Evolutionary conservation across 1,140 invertebrate genomes (phyloP), one percentile per base, ranked within the genome.

Genomic region (fruit fly (Drosophila melanogaster)): DNA sequence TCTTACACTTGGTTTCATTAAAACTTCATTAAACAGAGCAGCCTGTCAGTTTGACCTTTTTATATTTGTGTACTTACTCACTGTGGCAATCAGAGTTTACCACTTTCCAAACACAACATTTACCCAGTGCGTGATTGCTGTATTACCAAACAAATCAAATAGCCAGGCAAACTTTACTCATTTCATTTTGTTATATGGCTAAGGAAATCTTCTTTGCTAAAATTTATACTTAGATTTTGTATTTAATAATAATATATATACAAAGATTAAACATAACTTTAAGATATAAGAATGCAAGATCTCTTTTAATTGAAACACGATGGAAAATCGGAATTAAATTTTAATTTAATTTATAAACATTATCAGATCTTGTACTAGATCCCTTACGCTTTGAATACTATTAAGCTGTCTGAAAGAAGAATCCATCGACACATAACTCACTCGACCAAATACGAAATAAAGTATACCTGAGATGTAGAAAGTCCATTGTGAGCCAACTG

Each of bases 21-120:
- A 71, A 70, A 71, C 35, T 57, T 57, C 65, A 71, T 71, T 71
- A 38, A 56, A 47, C 24, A 17, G 19, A 17, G 15, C 22, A 38
- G 43, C 15, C 40, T 47, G 15, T 35, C 33, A 14, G 41, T 15
- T 38, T 35, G 24, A 49, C 55, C 56, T 58, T 65, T 65, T 65
- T 33, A 0, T 41, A 24, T 19, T 41, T 56, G 37, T 62, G 56
- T 61, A n/a, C 26, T 60, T 61, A n/a, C 26, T 60, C 37, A 60
- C 15, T 43, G 19, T 41, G 14, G 19, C 3, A 15, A 15, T 24
- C 19, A 1, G 15, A 35, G 4, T 17, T 10, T 30, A 0, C 14
- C 17, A 38, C 15, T 37, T 33, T 17, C 53, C 38, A 7, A 35
- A 35, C n/a, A 35, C 49, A 51, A 51, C 30, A 51, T 51, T 35